Conservation (phyloP, 2,113 vertebrate genomes). For the Corynorhinus townsendii region DNA sequence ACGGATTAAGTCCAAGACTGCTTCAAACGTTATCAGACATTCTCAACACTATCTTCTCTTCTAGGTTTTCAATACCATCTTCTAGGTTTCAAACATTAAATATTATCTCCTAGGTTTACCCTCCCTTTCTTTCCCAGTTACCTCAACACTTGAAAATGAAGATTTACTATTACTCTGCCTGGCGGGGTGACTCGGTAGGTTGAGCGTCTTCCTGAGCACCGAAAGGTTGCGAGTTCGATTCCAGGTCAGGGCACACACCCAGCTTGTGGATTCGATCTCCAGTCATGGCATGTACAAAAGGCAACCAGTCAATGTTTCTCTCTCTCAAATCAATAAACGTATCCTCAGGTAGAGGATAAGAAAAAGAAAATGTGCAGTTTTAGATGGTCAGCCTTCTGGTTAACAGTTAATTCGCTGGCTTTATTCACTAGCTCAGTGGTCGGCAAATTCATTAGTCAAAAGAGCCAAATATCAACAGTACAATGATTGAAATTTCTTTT, state of each 20-base stretch:
- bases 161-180: background rate
- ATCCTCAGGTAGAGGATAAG: background rate
- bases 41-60: background rate
- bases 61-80: background rate
- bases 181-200: background rate
- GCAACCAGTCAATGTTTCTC: background rate
- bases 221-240: background rate
- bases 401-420: background rate
- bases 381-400: conserved; percentile 21
- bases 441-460: no score
- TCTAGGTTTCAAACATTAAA: background rate
- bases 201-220: background rate
- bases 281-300: background rate
- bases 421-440: conserved; percentile 49
- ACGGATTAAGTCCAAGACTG: background rate
- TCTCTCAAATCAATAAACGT: background rate
- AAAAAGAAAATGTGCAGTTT: conserved; percentile 18
- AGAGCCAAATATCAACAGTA: no score
- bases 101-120: background rate
- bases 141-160: background rate
- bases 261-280: background rate
- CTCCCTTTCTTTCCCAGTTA: background rate
- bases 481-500: no score
- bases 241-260: background rate
- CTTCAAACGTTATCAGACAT: background rate